Evolutionary conservation across 2,113 vertebrate genomes (phyloP).

Genomic region (Thunnus maccoyii): DNA sequence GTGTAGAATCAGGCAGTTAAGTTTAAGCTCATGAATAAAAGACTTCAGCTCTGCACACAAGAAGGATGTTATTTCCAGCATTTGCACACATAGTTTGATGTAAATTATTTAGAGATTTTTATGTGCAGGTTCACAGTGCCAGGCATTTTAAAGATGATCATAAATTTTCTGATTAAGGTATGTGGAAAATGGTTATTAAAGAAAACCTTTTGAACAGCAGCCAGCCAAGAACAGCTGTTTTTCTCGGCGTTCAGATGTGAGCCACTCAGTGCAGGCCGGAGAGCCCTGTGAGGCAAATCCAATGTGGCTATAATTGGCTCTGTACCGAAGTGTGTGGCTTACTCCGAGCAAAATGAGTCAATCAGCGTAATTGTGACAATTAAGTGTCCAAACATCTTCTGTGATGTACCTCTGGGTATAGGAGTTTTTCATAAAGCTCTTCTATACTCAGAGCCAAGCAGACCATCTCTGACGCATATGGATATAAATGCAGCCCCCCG

Average conservation of each 20-base stretch:
- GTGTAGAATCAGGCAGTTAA: neutral
- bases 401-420: slow-evolving; percentile 70
- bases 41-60: no score
- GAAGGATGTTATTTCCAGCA: slow-evolving; percentile 3
- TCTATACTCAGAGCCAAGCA: slow-evolving; percentile 33
- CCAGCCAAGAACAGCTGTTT: slow-evolving; percentile 75
- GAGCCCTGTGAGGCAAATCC: slow-evolving; percentile 45
- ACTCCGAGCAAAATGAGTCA: slow-evolving; percentile 66
- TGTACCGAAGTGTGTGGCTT: slow-evolving; percentile 56
- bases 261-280: slow-evolving; percentile 7
- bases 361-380: slow-evolving; percentile 74
- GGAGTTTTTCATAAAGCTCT: slow-evolving; percentile 67
- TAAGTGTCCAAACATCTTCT: slow-evolving; percentile 75
- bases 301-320: slow-evolving; percentile 62
- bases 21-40: slow-evolving; percentile 1
- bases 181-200: slow-evolving; percentile 69
- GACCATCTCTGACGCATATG: slow-evolving; percentile 49
- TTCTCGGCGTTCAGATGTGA: slow-evolving; percentile 53
- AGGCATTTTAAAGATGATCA: slow-evolving; percentile 63
- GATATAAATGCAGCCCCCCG: slow-evolving; percentile 26
- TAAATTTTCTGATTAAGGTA: slow-evolving; percentile 69
- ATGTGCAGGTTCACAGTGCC: slow-evolving; percentile 36
- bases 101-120: slow-evolving; percentile 39
- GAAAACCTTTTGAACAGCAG: slow-evolving; percentile 67
- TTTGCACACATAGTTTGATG: slow-evolving; percentile 29